Conservation (phyloP, 2,888 invertebrate species). For the Nasonovia ribisnigri region DNA sequence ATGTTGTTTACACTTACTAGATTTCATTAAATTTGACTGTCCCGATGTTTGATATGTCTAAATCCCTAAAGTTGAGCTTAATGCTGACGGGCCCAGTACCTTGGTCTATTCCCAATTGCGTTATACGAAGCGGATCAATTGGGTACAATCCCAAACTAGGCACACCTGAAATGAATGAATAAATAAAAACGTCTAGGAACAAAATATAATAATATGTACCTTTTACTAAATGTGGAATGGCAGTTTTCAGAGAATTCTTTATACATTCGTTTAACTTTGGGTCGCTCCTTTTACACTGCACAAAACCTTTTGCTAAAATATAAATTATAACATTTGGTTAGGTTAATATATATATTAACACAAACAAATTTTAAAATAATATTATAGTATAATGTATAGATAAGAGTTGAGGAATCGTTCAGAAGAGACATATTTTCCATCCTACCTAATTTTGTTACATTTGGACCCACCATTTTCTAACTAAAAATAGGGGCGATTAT, state of each 20-base stretch:
- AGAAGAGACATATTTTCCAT: neutral
- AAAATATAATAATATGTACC: conserved; percentile 44
- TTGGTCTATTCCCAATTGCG: conserved; percentile 67
- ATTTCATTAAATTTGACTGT: conserved; percentile 63
- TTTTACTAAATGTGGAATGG: conserved; percentile 67
- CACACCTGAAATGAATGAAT: conserved; percentile 66
- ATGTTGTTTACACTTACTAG: conserved; percentile 66
- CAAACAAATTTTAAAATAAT: neutral
- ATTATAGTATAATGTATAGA: neutral
- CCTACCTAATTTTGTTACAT: neutral
- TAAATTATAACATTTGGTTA: conserved; percentile 12
- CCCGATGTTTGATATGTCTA: conserved; percentile 67
- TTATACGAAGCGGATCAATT: conserved; percentile 68
- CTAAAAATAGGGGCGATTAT: neutral
- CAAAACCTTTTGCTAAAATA: conserved; percentile 69
- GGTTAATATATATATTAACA: neutral
- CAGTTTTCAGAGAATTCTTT: conserved; percentile 67
- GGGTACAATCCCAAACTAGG: conserved; percentile 68
- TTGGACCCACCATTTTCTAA: neutral
- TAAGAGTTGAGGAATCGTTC: neutral
- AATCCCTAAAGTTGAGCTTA: conserved; percentile 68
- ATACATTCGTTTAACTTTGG: conserved; percentile 69
- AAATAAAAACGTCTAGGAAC: neutral
- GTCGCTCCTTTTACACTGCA: conserved; percentile 69
- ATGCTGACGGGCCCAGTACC: conserved; percentile 68